Conservation (phyloP, 2,113 vertebrate genomes). For the Passer domesticus region DNA sequence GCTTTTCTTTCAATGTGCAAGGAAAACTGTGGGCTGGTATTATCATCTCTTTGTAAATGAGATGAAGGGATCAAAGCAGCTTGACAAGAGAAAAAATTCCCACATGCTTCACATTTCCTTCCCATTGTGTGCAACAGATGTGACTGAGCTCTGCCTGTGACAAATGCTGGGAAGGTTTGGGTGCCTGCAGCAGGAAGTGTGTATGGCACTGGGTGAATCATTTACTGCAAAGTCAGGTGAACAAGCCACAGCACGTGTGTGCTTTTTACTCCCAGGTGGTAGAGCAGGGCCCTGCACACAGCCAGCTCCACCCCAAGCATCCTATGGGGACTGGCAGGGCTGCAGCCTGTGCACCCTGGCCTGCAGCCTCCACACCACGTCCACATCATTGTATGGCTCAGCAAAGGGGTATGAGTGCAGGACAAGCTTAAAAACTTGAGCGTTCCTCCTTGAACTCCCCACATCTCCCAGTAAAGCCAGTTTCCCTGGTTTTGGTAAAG, state of each 20-base stretch:
- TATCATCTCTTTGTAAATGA: neutral
- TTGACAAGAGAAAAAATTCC: neutral
- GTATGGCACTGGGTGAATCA: neutral
- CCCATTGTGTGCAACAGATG: too few species aligned
- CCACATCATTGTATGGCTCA: rapidly evolving
- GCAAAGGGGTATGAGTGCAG: neutral
- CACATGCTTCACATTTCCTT: neutral
- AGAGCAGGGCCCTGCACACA: rapidly evolving
- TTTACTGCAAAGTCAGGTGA: neutral
- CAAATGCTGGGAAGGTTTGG: neutral
- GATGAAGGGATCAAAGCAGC: neutral
- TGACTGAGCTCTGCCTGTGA: neutral
- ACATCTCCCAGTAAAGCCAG: neutral
- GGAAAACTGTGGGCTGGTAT: neutral
- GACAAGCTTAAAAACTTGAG: neutral
- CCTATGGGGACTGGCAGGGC: neutral
- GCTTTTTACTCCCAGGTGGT: neutral
- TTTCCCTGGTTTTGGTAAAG: neutral
- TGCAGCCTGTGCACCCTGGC: neutral
- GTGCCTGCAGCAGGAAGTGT: neutral
- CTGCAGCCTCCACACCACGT: rapidly evolving
- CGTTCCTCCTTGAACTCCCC: neutral
- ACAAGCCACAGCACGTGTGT: neutral
- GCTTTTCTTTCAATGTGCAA: neutral
- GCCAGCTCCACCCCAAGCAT: neutral